These are phyloP conservation scores for Kryptolebias ocellatus DNA, from an alignment of 2,797 vertebrate species.

Conservation along the genomic window DNA sequence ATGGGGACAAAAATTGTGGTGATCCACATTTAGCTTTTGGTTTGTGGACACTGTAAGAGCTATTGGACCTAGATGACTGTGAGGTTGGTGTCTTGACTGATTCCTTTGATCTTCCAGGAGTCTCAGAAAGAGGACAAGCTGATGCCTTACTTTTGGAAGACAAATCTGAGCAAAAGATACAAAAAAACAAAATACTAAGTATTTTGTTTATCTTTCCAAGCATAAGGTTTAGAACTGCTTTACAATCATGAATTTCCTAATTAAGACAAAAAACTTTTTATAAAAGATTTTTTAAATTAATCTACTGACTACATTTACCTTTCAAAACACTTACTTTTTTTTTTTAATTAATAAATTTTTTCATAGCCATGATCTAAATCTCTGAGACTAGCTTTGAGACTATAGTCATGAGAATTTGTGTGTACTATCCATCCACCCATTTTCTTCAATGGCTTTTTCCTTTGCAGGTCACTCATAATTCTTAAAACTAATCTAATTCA, in stretches of 20 bases:
- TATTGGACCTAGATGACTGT: conserved; percentile 21
- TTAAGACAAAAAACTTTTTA: neutral
- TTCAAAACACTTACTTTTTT: neutral
- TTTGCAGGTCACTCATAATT: too few relatives aligned
- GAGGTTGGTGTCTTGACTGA: conserved; percentile 36
- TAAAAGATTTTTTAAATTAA: neutral
- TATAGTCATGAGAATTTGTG: neutral
- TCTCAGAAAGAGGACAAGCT: conserved; percentile 22
- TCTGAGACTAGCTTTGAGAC: neutral
- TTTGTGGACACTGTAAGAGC: conserved; percentile 24
- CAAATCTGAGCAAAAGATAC: conserved; percentile 38
- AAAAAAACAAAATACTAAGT: conserved; percentile 17
- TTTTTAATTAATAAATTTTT: too few relatives aligned
- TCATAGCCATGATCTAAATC: neutral
- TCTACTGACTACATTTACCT: neutral
- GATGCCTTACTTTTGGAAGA: conserved; percentile 32
- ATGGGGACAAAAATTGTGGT: conserved; percentile 23
- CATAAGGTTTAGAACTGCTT: conserved; percentile 1
- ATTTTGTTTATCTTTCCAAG: conserved; percentile 7
- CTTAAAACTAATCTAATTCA: too few relatives aligned
- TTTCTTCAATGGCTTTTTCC: too few relatives aligned
- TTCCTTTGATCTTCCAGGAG: conserved; percentile 40
- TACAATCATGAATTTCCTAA: neutral
- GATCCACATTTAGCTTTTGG: conserved; percentile 34
- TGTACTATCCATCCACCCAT: too few relatives aligned